Conservation (phyloP, 2,797 vertebrate species). For the Sylvia borin region DNA sequence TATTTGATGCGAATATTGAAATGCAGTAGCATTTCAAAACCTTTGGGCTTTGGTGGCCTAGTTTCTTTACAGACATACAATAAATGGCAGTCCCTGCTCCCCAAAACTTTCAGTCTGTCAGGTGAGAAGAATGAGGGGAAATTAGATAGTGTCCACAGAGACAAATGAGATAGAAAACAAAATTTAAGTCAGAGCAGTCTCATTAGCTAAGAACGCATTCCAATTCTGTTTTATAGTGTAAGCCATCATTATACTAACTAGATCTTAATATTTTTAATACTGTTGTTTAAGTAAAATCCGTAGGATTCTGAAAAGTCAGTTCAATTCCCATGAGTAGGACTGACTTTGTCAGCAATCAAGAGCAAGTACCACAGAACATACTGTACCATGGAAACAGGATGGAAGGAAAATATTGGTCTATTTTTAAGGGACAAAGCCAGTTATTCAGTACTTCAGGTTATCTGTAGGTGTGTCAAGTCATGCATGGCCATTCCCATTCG, state of each 20-base stretch:
- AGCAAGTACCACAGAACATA: not conserved
- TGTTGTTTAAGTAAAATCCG: not conserved
- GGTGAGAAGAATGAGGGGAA: not conserved
- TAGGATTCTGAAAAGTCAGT: not conserved
- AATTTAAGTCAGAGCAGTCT: not conserved
- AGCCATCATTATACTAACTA: not conserved
- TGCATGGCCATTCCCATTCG: not conserved
- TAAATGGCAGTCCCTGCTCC: not conserved
- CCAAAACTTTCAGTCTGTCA: not conserved
- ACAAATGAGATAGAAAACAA: not conserved
- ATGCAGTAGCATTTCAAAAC: not conserved
- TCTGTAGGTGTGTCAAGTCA: not conserved
- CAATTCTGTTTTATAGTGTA: not conserved
- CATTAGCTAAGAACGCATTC: not conserved
- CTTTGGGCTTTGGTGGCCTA: not conserved
- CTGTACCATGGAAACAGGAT: fast-evolving
- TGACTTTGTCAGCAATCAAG: not conserved
- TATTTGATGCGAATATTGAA: not conserved
- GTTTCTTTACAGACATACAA: not conserved
- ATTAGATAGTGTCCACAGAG: not conserved
- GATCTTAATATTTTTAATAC: not conserved
- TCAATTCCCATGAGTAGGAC: not conserved
- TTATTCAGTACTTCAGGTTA: not conserved
- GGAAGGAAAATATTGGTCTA: not conserved
- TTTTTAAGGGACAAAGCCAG: not conserved